These are phyloP conservation scores for Uria aalge DNA, from an alignment of 2,113 vertebrate species.

Conservation along the genomic window DNA sequence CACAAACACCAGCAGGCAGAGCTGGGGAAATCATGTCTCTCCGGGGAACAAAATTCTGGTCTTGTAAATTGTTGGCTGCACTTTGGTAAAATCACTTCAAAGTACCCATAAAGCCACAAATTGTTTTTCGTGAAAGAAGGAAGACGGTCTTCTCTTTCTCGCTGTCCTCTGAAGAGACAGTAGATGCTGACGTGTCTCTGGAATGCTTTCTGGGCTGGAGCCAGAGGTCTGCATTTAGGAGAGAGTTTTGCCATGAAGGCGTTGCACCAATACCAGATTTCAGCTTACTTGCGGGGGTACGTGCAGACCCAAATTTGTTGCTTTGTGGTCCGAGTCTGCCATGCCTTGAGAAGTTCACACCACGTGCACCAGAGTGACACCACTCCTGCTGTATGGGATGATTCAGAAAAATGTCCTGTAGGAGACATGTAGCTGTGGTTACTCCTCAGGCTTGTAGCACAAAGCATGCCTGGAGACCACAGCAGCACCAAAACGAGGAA, in stretches of 20 bases:
- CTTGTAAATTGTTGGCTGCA: not conserved
- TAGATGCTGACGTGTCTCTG: not conserved
- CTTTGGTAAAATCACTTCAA: not conserved
- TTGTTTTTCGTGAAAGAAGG: not conserved
- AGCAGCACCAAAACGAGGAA: not conserved
- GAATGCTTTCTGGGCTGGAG: not conserved
- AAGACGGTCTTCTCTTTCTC: not conserved
- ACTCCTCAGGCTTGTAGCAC: not conserved
- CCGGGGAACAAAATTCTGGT: not conserved
- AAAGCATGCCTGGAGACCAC: not conserved
- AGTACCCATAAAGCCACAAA: not conserved
- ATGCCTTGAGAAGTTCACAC: not conserved
- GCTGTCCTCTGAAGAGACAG: not conserved
- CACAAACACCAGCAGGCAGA: not conserved
- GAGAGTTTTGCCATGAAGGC: not conserved
- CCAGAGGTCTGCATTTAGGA: not conserved
- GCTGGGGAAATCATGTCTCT: fast-evolving
- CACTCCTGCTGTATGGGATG: fast-evolving
- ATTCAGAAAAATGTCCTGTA: not conserved
- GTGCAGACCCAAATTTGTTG: not conserved
- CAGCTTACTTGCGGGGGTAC: not conserved
- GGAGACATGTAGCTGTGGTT: fast-evolving
- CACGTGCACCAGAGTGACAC: too few species aligned
- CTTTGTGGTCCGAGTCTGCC: not conserved
- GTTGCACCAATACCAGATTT: not conserved